phyloP scores from a whole-genome alignment of 2,888 invertebrate species.

The Sinopyrophorus schimmeli region DNA sequence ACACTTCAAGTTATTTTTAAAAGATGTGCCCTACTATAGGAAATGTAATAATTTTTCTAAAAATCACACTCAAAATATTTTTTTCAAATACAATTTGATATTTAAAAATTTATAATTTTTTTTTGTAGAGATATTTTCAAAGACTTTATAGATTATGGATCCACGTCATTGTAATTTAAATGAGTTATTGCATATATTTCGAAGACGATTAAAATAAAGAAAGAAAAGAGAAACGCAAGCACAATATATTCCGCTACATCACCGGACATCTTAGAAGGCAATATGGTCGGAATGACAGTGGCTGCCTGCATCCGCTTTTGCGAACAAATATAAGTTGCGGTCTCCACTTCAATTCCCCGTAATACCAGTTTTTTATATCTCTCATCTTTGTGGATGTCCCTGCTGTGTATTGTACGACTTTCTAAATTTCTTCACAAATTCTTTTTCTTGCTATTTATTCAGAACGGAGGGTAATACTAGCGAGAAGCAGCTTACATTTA shows the following conservation, averaged over 20 bases:
- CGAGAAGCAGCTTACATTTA: constrained; percentile 25
- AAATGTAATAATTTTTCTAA: too few species aligned
- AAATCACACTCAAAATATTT: too few species aligned
- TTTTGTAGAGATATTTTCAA: too few species aligned
- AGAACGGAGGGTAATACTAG: constrained; percentile 24
- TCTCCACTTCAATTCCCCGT: constrained; percentile 31
- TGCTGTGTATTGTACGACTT: constrained; percentile 33
- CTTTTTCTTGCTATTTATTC: constrained; percentile 32
- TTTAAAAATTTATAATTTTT: too few species aligned
- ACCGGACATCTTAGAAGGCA: constrained; percentile 26
- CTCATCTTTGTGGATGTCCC: constrained; percentile 31
- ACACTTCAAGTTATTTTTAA: too few species aligned
- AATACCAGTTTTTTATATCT: constrained; percentile 34
- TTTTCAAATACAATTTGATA: too few species aligned
- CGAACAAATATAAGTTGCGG: constrained; percentile 30
- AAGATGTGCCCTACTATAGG: too few species aligned
- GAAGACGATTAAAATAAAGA: constrained; percentile 7
- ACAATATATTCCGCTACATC: constrained; percentile 23
- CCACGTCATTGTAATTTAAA: too few species aligned
- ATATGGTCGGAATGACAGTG: constrained; percentile 17
- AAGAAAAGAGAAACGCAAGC: constrained; percentile 23
- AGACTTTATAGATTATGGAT: too few species aligned
- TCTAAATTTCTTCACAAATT: constrained; percentile 32
- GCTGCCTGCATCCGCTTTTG: constrained; percentile 23
- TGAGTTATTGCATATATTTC: constrained; percentile 2